phyloP scores from a whole-genome alignment of 2,113 vertebrate genomes.

The Stegastes partitus region DNA sequence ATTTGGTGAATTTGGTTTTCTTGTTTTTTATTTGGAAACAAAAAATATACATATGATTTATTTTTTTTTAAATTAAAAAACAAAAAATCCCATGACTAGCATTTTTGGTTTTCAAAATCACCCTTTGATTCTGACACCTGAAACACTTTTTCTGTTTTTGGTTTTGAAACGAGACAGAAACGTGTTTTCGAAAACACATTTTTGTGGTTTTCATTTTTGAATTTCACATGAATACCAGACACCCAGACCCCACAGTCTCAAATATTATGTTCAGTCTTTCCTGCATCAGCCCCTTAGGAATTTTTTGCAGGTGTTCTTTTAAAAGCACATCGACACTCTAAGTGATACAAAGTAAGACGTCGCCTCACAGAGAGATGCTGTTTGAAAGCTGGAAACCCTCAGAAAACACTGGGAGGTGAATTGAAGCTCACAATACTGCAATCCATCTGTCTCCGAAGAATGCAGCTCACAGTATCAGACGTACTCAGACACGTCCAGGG shows the following conservation, averaged over 20 bases:
- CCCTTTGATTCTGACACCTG: no score
- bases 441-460: slow-evolving; percentile 3
- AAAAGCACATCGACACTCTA: slow-evolving; percentile 6
- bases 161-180: no score
- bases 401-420: slow-evolving; percentile 12
- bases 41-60: no score
- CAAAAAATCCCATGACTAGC: no score
- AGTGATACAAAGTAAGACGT: background rate
- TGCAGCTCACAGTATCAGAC: background rate
- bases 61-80: no score
- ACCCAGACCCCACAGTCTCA: background rate
- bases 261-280: background rate
- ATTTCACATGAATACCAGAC: no score
- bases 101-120: no score
- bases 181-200: no score
- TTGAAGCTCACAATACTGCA: slow-evolving; percentile 18
- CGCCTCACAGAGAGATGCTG: background rate
- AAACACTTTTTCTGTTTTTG: no score
- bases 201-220: no score
- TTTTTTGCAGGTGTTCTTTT: slow-evolving; percentile 20
- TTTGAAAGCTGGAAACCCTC: slow-evolving; percentile 13
- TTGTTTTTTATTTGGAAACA: no score
- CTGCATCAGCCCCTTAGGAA: background rate
- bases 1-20: no score
- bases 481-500: background rate